Conservation (phyloP, 2,797 vertebrate genomes). For the Menidia menidia region DNA sequence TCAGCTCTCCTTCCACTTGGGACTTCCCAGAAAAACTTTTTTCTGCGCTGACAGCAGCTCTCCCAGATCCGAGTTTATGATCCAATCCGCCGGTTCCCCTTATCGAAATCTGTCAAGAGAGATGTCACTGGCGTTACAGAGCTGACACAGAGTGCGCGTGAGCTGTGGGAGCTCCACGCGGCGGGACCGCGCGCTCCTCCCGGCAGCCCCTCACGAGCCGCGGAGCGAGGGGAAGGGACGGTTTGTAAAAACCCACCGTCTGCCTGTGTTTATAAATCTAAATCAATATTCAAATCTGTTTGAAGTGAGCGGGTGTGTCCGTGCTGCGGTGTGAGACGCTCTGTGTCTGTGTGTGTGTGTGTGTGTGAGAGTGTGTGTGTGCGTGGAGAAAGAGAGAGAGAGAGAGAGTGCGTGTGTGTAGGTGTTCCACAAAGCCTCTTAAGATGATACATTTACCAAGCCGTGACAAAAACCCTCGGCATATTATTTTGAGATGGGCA, state of each 20-base stretch:
- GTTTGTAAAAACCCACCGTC: slow-evolving; percentile 86
- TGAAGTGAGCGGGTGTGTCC: slow-evolving; percentile 85
- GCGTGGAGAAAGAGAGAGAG: slow-evolving; percentile 28
- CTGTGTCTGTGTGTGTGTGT: slow-evolving; percentile 57
- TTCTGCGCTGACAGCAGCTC: slow-evolving; percentile 11
- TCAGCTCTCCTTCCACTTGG: slow-evolving; percentile 25
- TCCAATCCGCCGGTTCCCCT: slow-evolving; percentile 37
- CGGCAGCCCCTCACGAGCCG: slow-evolving; percentile 49
- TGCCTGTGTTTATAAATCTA: slow-evolving; percentile 95
- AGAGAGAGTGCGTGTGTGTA: slow-evolving; percentile 65
- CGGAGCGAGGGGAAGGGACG: slow-evolving; percentile 68
- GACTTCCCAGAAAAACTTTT: slow-evolving; percentile 39
- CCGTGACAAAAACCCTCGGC: slow-evolving; percentile 94
- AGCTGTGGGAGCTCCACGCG: slow-evolving; percentile 16
- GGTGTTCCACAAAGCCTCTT: slow-evolving; percentile 96
- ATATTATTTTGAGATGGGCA: slow-evolving; percentile 89
- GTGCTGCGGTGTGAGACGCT: slow-evolving; percentile 45
- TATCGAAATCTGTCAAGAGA: slow-evolving; percentile 68
- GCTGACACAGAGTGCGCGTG: slow-evolving; percentile 7
- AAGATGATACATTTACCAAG: slow-evolving; percentile 97
- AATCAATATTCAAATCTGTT: slow-evolving; percentile 99
- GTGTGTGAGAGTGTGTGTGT: slow-evolving; percentile 11
- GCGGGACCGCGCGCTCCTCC: slow-evolving; percentile 26
- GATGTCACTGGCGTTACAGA: slow-evolving; percentile 49
- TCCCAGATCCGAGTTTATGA: slow-evolving; percentile 58